Evolutionary conservation across 2,113 vertebrate species (phyloP), one percentile per base, ranked within the genome.

Genomic region (Cnemophilus loriae): DNA sequence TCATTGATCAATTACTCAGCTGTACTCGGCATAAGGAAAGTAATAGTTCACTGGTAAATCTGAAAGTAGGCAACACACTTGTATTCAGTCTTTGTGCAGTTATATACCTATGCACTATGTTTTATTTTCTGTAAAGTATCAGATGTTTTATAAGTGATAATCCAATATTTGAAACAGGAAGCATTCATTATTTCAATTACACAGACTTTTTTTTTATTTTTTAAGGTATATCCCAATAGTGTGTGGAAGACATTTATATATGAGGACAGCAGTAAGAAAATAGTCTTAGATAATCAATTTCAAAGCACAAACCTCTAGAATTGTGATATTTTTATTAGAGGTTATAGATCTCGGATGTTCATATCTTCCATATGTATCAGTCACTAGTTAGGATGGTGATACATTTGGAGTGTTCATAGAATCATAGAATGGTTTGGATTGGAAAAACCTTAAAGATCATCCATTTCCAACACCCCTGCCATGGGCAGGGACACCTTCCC

Each of bases 1-100:
- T 91, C 94, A 94, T 87, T 94, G 95, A 94, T 94, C 89, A 93
- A 89, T 89, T 96, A 89, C 84, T 89, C 65, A 89, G 57, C 65
- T 83, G n/a, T 55, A 76, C 41, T 64, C 63, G 65, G 46, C 53
- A 69, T 39, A 42, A 60, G 69, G 49, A 84, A 93, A 86, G 65
- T 37, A 71, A 47, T 39, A 83, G n/a, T 57, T 67, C 71, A 71
- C 35, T 67, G 60, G 27, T 87, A 81, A 93, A 90, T 75, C 69
- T 2, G 1, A 91, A 95, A 93, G 47, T 19, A 88, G 33, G 19
- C 23, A 71, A 44, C 10, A 49, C 42, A 22, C 47, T 42, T 79
- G 17, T 71, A 32, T 56, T 78, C 65, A 69, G 11, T 22, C 14
- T 89, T 69, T 75, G 9, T 82, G 37, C 33, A 82, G n/a, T 69